Evolutionary conservation across 2,797 vertebrate species (phyloP).

Genomic region (Miichthys miiuy): DNA sequence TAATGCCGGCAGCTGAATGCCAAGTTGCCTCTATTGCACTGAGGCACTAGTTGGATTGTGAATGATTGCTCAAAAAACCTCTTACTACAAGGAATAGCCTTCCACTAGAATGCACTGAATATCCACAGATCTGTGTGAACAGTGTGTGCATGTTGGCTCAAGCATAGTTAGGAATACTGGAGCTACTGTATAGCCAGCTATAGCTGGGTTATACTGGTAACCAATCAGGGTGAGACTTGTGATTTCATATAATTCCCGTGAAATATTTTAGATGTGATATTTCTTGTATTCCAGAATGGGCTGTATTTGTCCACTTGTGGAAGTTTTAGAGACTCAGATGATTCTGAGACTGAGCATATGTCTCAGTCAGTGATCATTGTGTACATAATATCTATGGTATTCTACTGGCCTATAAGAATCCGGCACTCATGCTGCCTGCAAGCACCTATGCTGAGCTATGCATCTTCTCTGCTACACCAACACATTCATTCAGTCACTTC

Average conservation of each 20-base stretch:
- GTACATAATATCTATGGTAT: no score
- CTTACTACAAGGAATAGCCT: slow-evolving; percentile 15
- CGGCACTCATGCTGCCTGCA: neutral
- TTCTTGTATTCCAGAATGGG: neutral
- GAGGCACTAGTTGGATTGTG: slow-evolving; percentile 31
- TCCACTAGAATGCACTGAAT: slow-evolving; percentile 11
- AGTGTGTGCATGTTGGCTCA: neutral
- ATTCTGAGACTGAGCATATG: no score
- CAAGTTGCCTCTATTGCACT: slow-evolving; percentile 34
- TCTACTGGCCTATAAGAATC: neutral
- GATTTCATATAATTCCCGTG: neutral
- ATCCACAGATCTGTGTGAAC: neutral
- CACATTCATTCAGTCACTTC: neutral
- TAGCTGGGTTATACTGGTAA: neutral
- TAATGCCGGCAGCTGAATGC: slow-evolving; percentile 45
- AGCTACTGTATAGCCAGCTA: neutral
- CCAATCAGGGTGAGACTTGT: neutral
- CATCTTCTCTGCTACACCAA: neutral
- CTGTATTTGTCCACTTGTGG: neutral
- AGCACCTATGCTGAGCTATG: neutral
- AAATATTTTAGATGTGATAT: neutral
- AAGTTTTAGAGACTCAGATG: neutral
- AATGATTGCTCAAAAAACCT: slow-evolving; percentile 28
- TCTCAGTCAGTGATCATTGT: neutral
- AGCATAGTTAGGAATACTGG: neutral